A percentile compares a stretch with the other conserved stretches of the same genome.
phyloP scores from a whole-genome alignment of 2,797 vertebrate genomes.

The Fundulus diaphanus region DNA sequence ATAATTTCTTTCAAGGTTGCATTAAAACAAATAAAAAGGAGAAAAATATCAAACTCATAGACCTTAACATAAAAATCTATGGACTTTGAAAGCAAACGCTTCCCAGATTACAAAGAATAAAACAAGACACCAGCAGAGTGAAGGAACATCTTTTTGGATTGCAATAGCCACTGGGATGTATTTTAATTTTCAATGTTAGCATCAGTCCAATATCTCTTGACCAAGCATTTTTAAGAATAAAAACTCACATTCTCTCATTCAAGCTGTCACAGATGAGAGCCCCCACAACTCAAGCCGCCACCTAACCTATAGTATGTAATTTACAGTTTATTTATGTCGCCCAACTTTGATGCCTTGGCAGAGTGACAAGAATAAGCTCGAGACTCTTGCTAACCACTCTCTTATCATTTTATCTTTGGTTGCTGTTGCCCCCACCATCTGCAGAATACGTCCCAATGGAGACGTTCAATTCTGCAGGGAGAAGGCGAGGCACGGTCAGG shows the following conservation, averaged over 20 bases:
- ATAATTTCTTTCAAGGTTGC: neutral
- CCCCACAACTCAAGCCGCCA: neutral
- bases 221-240: neutral
- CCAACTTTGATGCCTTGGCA: neutral
- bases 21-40: neutral
- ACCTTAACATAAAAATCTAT: neutral
- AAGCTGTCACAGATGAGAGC: neutral
- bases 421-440: slow-evolving; percentile 66
- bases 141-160: neutral
- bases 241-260: neutral
- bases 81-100: neutral
- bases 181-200: neutral
- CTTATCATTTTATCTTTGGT: slow-evolving; percentile 41
- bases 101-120: neutral
- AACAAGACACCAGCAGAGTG: neutral
- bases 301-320: neutral
- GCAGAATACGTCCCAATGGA: slow-evolving; percentile 60
- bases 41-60: neutral
- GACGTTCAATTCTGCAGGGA: slow-evolving; percentile 53
- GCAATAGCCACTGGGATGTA: neutral
- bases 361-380: too few species aligned
- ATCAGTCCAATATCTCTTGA: neutral
- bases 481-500: slow-evolving; percentile 35
- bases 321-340: neutral
- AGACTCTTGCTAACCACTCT: neutral